Base-by-base conservation (phyloP, 2,888 invertebrate species). In the Lasioglossum malachurum region DNA sequence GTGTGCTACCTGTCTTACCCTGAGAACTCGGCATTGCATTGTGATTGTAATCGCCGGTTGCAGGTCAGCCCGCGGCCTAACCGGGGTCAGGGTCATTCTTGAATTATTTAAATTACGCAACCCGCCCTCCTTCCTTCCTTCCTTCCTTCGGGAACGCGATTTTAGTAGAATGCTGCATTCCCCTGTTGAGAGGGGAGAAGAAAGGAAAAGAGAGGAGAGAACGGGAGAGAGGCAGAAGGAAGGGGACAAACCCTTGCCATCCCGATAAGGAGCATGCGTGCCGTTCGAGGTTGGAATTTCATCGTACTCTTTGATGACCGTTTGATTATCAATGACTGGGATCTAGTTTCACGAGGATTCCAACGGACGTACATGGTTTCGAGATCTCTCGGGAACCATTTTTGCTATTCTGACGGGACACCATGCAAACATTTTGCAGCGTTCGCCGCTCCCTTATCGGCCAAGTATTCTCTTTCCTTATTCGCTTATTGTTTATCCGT, bases 41-140 rank as follows among this genome's bases (percentile, higher is more conserved):
- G 93, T 93, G 92, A 93, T 93, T 93, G 89, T 92, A 93, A 93
- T 93, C 93, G 82, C 89, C 88, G 92, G 85, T 87, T 88, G 83
- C 91, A 87, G 92, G 92, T 93, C 93, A 92, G 88, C 90, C 89
- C 83, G 88, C 89, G 88, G 87, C 89, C 91, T 90, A 91, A 87
- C 91, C 85, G 88, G 91, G 93, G 93, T 93, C 93, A 93, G 93
- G 93, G 93, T 93, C 92, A 90, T 91, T 91, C 86, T 80, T 87
- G 92, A 93, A 92, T 93, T 93, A 93, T 93, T 93, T 93, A 92
- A 92, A 93, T 93, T 93, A 91, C 90, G 87, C 90, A 91, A 91
- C 83, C 82, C 88, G 80, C 89, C 84, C 83, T 86, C 86, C 88
- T 86, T 87, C 83, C 12, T 44, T 49, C 23, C 14, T 46, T 46